Evolutionary conservation across 2,888 invertebrate species (phyloP).

Genomic region (Drosophila anomalipes): DNA sequence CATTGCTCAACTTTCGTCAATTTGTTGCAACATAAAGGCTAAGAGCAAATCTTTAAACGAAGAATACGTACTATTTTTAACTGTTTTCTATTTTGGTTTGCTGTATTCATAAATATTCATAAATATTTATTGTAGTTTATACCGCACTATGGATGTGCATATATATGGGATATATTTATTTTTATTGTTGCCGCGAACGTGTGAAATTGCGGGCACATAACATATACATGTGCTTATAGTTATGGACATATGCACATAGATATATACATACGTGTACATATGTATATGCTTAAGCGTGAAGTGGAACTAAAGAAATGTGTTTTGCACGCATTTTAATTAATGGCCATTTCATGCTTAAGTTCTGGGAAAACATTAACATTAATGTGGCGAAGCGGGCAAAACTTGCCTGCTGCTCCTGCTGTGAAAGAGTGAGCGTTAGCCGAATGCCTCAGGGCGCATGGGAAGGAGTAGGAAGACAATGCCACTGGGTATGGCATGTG

Average conservation of each 20-base stretch:
- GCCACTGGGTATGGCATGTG: not conserved
- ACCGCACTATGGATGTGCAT: not conserved
- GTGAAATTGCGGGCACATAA: not conserved
- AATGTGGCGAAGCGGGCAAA: not conserved
- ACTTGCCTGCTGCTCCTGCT: not conserved
- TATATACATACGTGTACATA: not conserved
- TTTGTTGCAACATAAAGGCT: not conserved
- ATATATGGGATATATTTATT: not conserved
- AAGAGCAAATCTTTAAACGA: not conserved
- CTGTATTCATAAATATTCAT: not conserved
- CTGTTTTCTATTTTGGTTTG: too few species aligned
- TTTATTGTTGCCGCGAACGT: not conserved
- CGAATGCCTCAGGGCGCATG: not conserved
- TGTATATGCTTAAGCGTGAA: not conserved
- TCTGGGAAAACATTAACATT: not conserved
- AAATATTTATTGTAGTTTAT: not conserved
- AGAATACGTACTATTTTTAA: not conserved
- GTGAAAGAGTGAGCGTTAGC: not conserved
- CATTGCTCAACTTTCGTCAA: not conserved
- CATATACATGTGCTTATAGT: not conserved
- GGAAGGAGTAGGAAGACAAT: not conserved
- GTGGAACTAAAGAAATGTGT: conserved; percentile 3
- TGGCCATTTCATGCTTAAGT: conserved; percentile 4
- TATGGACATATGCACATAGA: not conserved
- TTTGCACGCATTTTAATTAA: conserved; percentile 18